These are phyloP conservation scores for Peromyscus eremicus DNA, from an alignment of 2,797 vertebrate genomes.

Conservation along the genomic window DNA sequence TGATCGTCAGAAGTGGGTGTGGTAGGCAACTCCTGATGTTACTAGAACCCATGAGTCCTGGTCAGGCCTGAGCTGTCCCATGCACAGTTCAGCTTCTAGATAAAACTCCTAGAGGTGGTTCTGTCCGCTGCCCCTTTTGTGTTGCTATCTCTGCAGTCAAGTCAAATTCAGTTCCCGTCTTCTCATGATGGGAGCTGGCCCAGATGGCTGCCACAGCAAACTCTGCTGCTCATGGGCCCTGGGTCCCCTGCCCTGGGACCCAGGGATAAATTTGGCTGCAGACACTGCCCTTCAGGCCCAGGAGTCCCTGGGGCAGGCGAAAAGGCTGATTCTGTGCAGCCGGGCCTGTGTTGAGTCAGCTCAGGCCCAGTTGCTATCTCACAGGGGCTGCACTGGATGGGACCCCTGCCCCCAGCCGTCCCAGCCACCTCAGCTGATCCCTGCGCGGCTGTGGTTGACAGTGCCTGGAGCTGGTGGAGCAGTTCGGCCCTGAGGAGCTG, in stretches of 20 bases:
- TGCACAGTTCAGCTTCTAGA: not conserved
- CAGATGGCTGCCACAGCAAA: conserved; percentile 77
- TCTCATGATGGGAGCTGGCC: conserved; percentile 70
- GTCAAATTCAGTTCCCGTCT: conserved; percentile 79
- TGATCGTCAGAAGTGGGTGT: not conserved
- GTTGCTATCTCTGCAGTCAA: conserved; percentile 65
- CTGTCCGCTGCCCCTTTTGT: not conserved
- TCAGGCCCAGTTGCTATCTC: conserved; percentile 81
- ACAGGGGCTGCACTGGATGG: conserved; percentile 74
- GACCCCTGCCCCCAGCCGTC: conserved; percentile 72
- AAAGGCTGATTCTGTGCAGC: not conserved
- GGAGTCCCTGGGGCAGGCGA: not conserved
- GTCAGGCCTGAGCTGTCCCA: not conserved
- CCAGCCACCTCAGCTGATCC: conserved; percentile 61
- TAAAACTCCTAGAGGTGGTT: not conserved
- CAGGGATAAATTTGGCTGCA: conserved; percentile 79
- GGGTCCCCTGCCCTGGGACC: not conserved
- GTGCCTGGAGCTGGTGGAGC: conserved; percentile 94
- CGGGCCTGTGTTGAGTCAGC: conserved; percentile 43
- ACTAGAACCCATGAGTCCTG: not conserved
- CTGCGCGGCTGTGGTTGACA: conserved; percentile 83
- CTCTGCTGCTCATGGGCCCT: conserved; percentile 42
- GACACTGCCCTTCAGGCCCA: not conserved
- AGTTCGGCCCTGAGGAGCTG: conserved; percentile 91
- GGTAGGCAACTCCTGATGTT: not conserved